A percentile compares a stretch with the other conserved stretches of the same genome.
These are phyloP conservation scores for Enteromius anoplus DNA, from an alignment of 2,797 vertebrate genomes.

Conservation along the genomic window DNA sequence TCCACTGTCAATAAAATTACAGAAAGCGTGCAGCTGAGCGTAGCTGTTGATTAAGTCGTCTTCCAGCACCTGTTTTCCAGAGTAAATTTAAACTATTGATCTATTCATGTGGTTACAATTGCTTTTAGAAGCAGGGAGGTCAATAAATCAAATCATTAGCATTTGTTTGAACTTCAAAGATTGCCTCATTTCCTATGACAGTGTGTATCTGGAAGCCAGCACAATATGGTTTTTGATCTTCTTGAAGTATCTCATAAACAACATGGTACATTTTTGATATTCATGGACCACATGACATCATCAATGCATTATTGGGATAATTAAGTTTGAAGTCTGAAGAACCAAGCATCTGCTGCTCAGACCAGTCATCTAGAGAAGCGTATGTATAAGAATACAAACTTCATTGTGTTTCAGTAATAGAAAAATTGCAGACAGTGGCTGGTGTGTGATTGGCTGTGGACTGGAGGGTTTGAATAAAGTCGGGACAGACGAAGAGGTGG, in stretches of 20 bases:
- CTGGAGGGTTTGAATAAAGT: neutral
- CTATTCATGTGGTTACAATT: neutral
- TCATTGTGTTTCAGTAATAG: constrained; percentile 11
- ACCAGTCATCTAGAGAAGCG: neutral
- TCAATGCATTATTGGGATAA: neutral
- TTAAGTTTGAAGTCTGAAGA: neutral
- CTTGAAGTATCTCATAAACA: neutral
- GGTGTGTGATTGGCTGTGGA: neutral
- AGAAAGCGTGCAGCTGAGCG: neutral
- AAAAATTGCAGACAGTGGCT: neutral
- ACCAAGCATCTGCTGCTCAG: neutral
- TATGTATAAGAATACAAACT: neutral
- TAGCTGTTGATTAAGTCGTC: neutral
- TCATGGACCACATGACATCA: neutral
- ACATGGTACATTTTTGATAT: neutral
- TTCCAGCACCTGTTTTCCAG: neutral
- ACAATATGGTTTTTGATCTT: neutral
- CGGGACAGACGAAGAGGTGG: constrained; percentile 3
- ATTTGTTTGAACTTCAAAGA: neutral
- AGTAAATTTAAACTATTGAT: neutral
- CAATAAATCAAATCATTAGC: constrained; percentile 16
- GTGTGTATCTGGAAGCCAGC: neutral
- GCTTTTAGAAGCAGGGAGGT: neutral
- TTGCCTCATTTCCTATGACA: neutral
- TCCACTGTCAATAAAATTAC: neutral